phyloP scores from a whole-genome alignment of 2,113 vertebrate species.

The Pedionomus torquatus region DNA sequence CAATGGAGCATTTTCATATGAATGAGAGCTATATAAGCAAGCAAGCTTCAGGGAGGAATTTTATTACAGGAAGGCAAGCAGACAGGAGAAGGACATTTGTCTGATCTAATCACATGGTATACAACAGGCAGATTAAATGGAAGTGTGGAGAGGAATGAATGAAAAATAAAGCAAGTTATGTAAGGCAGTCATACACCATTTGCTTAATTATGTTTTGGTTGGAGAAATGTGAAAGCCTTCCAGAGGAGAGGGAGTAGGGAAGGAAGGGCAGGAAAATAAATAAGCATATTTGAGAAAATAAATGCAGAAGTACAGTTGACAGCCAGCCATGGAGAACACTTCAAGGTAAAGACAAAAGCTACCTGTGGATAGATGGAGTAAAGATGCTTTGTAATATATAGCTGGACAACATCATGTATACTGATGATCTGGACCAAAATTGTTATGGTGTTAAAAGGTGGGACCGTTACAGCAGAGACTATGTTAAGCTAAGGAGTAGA shows the following conservation, averaged over 20 bases:
- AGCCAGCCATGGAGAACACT: not conserved
- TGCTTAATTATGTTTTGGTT: not conserved
- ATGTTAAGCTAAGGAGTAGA: not conserved
- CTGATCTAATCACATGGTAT: not conserved
- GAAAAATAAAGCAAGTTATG: not conserved
- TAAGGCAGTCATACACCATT: not conserved
- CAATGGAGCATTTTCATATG: not conserved
- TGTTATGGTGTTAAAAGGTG: not conserved
- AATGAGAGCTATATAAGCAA: not conserved
- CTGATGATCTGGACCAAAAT: not conserved
- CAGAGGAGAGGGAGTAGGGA: accelerated
- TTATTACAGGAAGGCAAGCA: not conserved
- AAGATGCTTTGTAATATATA: not conserved
- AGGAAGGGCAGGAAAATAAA: not conserved
- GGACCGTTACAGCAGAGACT: not conserved
- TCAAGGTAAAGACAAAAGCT: not conserved
- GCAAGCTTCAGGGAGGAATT: not conserved
- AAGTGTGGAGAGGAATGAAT: not conserved
- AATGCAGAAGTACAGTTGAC: not conserved
- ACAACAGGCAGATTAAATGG: not conserved
- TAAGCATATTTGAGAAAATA: not conserved
- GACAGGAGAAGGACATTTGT: not conserved
- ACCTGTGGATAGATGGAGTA: not conserved
- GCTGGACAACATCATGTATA: too few relatives aligned
- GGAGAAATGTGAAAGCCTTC: not conserved